Conservation (phyloP, 2,888 invertebrate genomes). For the Apotomis capreana region DNA sequence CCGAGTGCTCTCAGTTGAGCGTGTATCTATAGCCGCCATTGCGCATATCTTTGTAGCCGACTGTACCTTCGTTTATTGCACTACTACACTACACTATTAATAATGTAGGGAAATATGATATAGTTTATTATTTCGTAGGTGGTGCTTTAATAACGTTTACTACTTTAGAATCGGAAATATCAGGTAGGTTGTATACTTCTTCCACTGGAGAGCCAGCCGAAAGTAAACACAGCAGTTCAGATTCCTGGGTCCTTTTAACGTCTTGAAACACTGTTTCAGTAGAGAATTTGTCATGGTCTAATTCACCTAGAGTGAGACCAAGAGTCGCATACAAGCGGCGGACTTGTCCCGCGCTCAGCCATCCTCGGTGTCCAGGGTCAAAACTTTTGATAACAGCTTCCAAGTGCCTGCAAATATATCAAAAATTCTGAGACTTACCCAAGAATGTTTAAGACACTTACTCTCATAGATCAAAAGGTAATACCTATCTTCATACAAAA, state of each 20-base stretch:
- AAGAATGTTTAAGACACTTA: slow-evolving; percentile 1
- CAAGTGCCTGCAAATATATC: slow-evolving; percentile 59
- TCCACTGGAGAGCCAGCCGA: slow-evolving; percentile 52
- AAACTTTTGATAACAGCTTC: slow-evolving; percentile 73
- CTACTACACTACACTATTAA: too few species aligned
- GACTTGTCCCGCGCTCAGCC: slow-evolving; percentile 70
- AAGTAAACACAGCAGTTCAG: slow-evolving; percentile 59
- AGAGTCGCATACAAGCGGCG: slow-evolving; percentile 64
- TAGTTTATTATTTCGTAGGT: background rate
- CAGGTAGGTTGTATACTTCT: background rate
- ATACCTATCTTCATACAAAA: slow-evolving; percentile 69
- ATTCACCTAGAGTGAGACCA: slow-evolving; percentile 58
- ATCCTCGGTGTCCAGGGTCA: slow-evolving; percentile 73
- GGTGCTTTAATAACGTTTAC: slow-evolving; percentile 22
- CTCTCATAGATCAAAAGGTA: background rate
- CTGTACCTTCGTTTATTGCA: too few species aligned
- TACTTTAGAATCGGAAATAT: slow-evolving; percentile 7
- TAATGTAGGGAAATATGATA: too few species aligned
- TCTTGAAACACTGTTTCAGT: slow-evolving; percentile 54
- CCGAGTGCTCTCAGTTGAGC: too few species aligned
- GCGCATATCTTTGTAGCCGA: too few species aligned
- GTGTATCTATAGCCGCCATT: too few species aligned
- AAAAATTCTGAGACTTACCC: slow-evolving; percentile 3
- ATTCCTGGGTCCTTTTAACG: slow-evolving; percentile 61
- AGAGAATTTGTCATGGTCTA: slow-evolving; percentile 56